These are phyloP conservation scores for Metopolophium dirhodum DNA, from an alignment of 1,140 invertebrate species.

Conservation along the genomic window DNA sequence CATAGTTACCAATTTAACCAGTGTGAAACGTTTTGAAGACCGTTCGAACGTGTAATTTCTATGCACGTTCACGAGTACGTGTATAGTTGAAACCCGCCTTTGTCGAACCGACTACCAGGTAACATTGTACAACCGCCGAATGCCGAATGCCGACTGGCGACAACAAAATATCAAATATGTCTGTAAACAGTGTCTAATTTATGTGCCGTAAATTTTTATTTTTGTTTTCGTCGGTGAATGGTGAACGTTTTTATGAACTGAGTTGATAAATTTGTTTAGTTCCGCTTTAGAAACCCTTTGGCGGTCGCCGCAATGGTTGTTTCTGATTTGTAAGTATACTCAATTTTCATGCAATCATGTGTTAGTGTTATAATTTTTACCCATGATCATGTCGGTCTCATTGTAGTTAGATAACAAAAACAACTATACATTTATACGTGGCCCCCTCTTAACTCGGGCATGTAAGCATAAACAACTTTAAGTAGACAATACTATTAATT, in stretches of 20 bases:
- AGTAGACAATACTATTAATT: background rate
- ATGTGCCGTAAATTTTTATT: background rate
- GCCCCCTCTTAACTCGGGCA: background rate
- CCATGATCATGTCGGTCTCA: background rate
- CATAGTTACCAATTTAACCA: too few species aligned
- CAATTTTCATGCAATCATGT: background rate
- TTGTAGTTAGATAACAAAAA: background rate
- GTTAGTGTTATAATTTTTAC: background rate
- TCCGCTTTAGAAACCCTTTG: background rate
- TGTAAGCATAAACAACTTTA: background rate
- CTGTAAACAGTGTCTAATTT: background rate
- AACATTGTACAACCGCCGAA: background rate
- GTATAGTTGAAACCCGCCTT: too few species aligned
- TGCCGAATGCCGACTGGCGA: background rate
- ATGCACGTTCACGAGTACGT: too few species aligned
- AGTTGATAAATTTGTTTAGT: background rate
- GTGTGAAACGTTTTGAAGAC: too few species aligned
- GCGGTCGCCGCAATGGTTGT: conserved; percentile 19
- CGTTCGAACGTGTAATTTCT: too few species aligned
- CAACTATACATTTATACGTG: background rate
- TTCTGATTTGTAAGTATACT: conserved; percentile 52
- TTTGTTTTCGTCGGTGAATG: background rate
- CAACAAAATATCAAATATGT: background rate
- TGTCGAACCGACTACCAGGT: too few species aligned
- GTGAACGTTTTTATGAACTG: background rate